Evolutionary conservation across 2,113 vertebrate species (phyloP), one percentile per base, ranked within the genome.

Genomic region (Hyperoodon ampullatus): DNA sequence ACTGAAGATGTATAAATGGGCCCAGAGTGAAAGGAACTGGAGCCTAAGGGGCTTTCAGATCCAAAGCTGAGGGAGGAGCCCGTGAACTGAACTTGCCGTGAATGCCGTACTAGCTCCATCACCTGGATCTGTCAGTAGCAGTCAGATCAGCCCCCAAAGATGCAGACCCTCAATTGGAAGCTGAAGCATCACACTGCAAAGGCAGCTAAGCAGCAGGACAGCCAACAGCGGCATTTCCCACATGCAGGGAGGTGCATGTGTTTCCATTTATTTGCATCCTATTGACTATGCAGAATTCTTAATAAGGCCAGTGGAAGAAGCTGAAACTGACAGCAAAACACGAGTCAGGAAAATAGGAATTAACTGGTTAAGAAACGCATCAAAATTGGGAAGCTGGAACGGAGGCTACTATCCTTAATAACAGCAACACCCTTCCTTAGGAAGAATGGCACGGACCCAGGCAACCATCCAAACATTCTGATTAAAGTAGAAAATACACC

Each of bases 191-290:
- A 1, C 3, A 5, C 65, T 19, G 15, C 75, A 35, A 47, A 96
- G 61, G 71, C 88, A 86, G 94, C 96, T 90, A 47, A 58, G 71
- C 2, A n/a, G 61, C 70, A 88, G n/a, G 65, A 68, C 6, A 58
- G 92, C 86, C 92, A 94, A 58, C 35, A 87, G 68, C 5, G 3
- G 53, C 72, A 82, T 65, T 74, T 77, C 77, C 94, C 97, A 96
- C 93, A 70, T 78, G 81, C 28, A 1, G 87, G 66, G 88, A 78
- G 50, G 66, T 88, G 72, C 88, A 93, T 96, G 72, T 93, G 97
- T 78, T 96, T 83, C 94, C 94, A 83, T 86, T 90, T 93, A 95
- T 94, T 92, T 96, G 86, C 93, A 97, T 94, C 53, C 82, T 75
- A 93, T 92, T 92, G 88, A 84, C 68, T 89, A 60, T 70, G 50